phyloP scores from a whole-genome alignment of 35 echinoderm and acorn worm genomes.

The Anneissia japonica region DNA sequence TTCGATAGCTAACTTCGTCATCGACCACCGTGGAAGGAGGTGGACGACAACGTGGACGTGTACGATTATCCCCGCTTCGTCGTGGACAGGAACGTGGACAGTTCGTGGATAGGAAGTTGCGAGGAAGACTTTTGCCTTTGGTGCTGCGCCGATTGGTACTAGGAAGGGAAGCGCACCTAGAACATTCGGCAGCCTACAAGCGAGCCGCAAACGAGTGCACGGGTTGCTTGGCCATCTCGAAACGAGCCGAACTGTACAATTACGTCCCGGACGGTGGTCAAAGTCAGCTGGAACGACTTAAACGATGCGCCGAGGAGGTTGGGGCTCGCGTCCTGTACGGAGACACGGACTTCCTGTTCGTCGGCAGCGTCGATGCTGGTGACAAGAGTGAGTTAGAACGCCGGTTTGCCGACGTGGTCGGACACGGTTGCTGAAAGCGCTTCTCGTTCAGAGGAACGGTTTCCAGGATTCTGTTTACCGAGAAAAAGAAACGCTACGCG shows the following conservation, averaged over 20 bases:
- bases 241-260: background rate
- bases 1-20: too few relatives aligned
- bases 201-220: background rate
- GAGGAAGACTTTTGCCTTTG: background rate
- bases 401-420: background rate
- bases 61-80: background rate
- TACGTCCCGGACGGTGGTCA: background rate
- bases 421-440: background rate
- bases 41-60: background rate
- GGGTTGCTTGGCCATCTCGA: background rate
- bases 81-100: background rate
- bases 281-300: background rate
- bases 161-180: background rate
- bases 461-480: background rate
- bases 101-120: background rate
- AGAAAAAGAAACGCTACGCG: background rate
- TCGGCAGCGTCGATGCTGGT: background rate
- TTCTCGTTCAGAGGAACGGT: too few relatives aligned
- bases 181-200: background rate
- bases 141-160: background rate
- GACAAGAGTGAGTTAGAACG: background rate
- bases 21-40: too few relatives aligned
- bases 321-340: background rate
- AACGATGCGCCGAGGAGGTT: background rate
- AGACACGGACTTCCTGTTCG: background rate